A percentile compares a stretch with the other conserved stretches of the same genome.
Conservation (phyloP, 37 sponge, comb jelly and placozoan species). For the Geodia barretti region DNA sequence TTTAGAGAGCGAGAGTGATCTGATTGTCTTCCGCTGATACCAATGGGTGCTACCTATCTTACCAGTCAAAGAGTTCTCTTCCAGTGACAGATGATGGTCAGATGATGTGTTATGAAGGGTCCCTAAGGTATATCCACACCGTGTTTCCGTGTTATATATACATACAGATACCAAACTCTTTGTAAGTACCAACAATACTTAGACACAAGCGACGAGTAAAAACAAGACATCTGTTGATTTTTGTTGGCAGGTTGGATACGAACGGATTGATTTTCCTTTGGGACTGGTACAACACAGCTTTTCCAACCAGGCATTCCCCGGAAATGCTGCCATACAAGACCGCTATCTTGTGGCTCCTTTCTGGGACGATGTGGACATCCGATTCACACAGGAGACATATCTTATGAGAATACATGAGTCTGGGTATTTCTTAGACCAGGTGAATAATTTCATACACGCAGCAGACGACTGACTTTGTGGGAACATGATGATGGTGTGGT, state of each 20-base stretch:
- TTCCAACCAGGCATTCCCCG: background rate
- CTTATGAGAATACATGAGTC: conserved; percentile 38
- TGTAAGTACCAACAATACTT: background rate
- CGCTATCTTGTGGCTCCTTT: conserved; percentile 55
- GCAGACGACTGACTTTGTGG: background rate
- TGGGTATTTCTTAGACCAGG: background rate
- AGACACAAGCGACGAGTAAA: no score
- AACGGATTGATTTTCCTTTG: background rate
- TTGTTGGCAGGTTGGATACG: background rate
- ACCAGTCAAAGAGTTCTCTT: background rate
- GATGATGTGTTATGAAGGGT: no score
- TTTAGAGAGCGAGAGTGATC: background rate
- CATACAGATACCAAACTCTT: background rate
- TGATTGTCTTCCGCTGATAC: background rate
- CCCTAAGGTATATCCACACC: background rate
- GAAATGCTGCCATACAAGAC: background rate
- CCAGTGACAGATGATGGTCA: background rate
- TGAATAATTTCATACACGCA: background rate
- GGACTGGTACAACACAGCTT: background rate
- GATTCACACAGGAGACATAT: conserved; percentile 31
- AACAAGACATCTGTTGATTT: no score
- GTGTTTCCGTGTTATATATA: background rate
- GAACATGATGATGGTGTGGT: conserved; percentile 64
- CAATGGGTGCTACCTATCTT: background rate
- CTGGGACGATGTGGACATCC: conserved; percentile 62